Base-by-base conservation (phyloP, 2,888 invertebrate species). In the Acanthacorydalis orientalis region DNA sequence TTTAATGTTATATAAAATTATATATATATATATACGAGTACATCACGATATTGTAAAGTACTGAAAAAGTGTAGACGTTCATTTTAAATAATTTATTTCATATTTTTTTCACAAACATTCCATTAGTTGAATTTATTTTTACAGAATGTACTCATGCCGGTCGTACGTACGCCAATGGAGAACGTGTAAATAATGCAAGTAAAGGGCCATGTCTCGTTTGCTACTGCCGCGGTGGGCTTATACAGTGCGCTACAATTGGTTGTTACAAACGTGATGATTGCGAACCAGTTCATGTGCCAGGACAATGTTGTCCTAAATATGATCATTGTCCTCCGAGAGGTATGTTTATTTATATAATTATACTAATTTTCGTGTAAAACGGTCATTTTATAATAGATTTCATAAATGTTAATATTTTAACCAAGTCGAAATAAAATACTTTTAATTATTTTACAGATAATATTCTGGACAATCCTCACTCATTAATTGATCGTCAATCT, bases 221-320 rank as follows among this genome's bases (percentile, higher is more conserved):
- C 65, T 83, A 83, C 66, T 86, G 86, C 64, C 77, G 81, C 65
- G 83, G 83, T 16, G 84, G 84, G 2, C 83, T 83, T 62, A 77
- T 85, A 55, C 78, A 80, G 57, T 86, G 86, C 65, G 78, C 80
- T 43, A 74, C 80, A 51, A 79, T 85, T 53, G 80, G 80, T 46
- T 86, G 86, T 65, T 83, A 80, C 65, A 74, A 76, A 55, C 70
- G 85, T 46, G 77, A 78, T 53, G 85, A 86, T 65, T 86, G 85
- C 65, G 73, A 75, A 57, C 83, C 83, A 35, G 73, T 78, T 51
- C 75, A 74, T 53, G 78, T 83, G 54, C 72, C 77, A 10, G 84
- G 84, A 44, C 75, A 80, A 58, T 86, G 86, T 65, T 86, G 86
- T 59, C 85, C 85, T 1, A 80, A 80, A 61, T 86, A 84, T 62